phyloP scores from a whole-genome alignment of 1,140 invertebrate genomes.

The Neodiprion pinetum region DNA sequence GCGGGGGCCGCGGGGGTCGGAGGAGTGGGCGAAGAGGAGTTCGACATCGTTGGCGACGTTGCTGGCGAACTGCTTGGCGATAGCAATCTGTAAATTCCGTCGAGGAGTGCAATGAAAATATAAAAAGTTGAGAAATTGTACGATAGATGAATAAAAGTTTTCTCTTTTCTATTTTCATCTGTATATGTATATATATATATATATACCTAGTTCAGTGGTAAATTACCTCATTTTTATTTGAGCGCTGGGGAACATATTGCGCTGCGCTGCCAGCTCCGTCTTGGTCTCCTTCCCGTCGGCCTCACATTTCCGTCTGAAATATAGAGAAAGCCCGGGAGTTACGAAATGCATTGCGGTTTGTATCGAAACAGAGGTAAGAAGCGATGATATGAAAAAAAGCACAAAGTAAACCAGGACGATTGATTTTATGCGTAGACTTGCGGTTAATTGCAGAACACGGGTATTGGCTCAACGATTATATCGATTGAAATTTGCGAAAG shows the following conservation, averaged over 20 bases:
- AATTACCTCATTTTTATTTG: conserved; percentile 70
- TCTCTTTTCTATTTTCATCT: background rate
- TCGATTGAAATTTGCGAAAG: too few species aligned
- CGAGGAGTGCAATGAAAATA: background rate
- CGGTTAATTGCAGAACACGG: too few species aligned
- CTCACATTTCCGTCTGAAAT: conserved; percentile 66
- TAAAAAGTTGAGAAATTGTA: background rate
- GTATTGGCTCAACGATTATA: too few species aligned
- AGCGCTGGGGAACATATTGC: conserved; percentile 69
- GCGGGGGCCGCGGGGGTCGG: conserved; percentile 59
- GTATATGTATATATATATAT: background rate
- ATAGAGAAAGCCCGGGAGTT: conserved; percentile 31
- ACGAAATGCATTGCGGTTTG: background rate
- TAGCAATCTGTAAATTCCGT: conserved; percentile 61
- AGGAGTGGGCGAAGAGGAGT: conserved; percentile 71
- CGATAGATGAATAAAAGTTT: background rate
- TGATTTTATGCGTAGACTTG: too few species aligned
- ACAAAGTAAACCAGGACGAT: too few species aligned
- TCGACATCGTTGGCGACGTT: conserved; percentile 73
- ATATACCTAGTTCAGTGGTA: background rate
- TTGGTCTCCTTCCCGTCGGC: conserved; percentile 69
- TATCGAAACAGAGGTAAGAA: background rate
- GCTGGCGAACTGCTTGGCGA: conserved; percentile 72
- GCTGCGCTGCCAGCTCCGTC: conserved; percentile 64
- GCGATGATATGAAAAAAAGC: too few species aligned